Base-by-base conservation (phyloP, 2,113 vertebrate genomes). In the Elachura formosa region DNA sequence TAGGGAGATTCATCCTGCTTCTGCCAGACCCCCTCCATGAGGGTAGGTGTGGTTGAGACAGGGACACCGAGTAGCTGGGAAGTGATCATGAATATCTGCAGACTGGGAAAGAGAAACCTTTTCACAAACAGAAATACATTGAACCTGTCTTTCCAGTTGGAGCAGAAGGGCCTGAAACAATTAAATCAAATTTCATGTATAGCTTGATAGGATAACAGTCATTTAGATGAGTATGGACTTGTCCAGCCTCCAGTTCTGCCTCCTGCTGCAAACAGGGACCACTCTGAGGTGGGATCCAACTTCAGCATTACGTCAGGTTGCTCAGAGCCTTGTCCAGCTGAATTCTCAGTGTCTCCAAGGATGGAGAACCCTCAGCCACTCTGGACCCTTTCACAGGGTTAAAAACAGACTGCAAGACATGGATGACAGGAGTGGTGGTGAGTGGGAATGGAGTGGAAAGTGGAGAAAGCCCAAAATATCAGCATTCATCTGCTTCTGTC, bases 361-460 rank as follows among this genome's bases (percentile, higher is more conserved):
- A 36, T 28, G 31, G 29, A 78, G 48, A 71, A 12, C 8, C 38
- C 4, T 2, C 9, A 45, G 16, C 23, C 38, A 33, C 43, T 15
- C 38, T 62, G 46, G 11, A 61, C 34, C 11, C 12, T 71, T 87
- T 40, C 34, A 24, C 24, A 66, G 31, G 19, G 13, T 15, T 46
- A 68, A 64, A 16, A 48, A 21, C 38, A 76, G 26, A 15, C 12
- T 28, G 9, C 3, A 5, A 0, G 1, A 25, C 24, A 24, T 4
- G 34, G 26, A 24, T 79, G 11, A 10, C 34, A 34, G 55, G 11
- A 22, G 31, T 23, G 54, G 20, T 24, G 49, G 36, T 24, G 28
- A 45, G 59, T 5, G 14, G 34, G 20, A 33, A 62, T 12, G 18
- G 21, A 10, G 8, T 4, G 8, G 45, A 43, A 92, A 36, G 14